phyloP scores from a whole-genome alignment of 2,888 invertebrate genomes.

The Diarsia rubi region DNA sequence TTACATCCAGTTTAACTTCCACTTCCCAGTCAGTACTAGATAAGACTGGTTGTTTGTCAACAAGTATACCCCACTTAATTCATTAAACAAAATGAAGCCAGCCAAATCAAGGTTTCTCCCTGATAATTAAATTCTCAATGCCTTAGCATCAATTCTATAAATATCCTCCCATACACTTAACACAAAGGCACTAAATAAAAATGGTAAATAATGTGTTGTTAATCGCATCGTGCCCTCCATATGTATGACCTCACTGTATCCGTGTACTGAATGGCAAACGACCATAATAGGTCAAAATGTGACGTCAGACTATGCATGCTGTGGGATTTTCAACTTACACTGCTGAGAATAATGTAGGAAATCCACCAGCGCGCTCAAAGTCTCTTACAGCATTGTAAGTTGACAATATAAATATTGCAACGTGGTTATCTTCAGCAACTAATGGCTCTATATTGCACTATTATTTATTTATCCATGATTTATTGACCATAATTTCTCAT shows the following conservation, averaged over 20 bases:
- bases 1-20: too few species aligned
- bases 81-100: background rate
- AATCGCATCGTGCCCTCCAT: constrained; percentile 41
- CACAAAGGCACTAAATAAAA: constrained; percentile 41
- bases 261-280: constrained; percentile 58
- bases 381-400: background rate
- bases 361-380: background rate
- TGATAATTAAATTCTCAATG: constrained; percentile 34
- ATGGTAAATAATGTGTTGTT: constrained; percentile 35
- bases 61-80: background rate
- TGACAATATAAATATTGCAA: constrained; percentile 47
- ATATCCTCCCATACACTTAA: constrained; percentile 19
- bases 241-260: constrained; percentile 61
- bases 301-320: constrained; percentile 55
- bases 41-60: too few species aligned
- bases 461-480: constrained; percentile 37
- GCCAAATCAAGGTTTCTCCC: background rate
- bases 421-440: constrained; percentile 9
- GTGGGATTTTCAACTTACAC: background rate
- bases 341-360: background rate
- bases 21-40: too few species aligned
- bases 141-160: constrained; percentile 52
- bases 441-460: constrained; percentile 25
- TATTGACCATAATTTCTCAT: constrained; percentile 30
- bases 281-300: constrained; percentile 56